These are phyloP conservation scores for Dromaius novaehollandiae DNA, from an alignment of 2,113 vertebrate species.

Conservation along the genomic window DNA sequence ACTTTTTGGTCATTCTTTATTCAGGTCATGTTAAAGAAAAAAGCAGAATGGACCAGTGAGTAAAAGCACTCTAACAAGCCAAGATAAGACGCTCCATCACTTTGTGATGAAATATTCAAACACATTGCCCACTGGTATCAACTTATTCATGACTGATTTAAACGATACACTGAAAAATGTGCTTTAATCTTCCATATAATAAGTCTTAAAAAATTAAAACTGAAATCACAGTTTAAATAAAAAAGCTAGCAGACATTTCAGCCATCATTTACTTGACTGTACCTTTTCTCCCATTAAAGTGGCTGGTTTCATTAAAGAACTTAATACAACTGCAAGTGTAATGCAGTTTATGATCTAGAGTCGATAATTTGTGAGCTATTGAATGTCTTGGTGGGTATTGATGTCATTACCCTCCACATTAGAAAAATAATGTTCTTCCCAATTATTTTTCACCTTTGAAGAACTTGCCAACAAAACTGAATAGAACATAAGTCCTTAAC, in stretches of 20 bases:
- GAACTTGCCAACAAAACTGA: not conserved
- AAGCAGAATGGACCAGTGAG: not conserved
- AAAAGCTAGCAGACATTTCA: slow-evolving; percentile 24
- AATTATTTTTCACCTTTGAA: slow-evolving; percentile 3
- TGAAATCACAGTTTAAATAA: slow-evolving; percentile 61
- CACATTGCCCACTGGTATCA: slow-evolving; percentile 55
- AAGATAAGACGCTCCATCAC: slow-evolving; percentile 50
- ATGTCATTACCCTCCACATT: not conserved
- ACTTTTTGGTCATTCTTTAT: slow-evolving; percentile 57
- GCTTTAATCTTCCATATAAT: slow-evolving; percentile 70
- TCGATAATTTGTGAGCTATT: not conserved
- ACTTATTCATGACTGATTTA: slow-evolving; percentile 67
- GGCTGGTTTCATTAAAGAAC: not conserved
- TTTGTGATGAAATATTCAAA: slow-evolving; percentile 74
- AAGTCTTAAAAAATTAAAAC: slow-evolving; percentile 69
- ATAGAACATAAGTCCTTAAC: not conserved
- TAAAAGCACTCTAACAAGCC: slow-evolving; percentile 49
- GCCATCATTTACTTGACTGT: not conserved
- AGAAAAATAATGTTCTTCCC: not conserved
- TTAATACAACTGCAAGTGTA: not conserved
- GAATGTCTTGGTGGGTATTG: not conserved
- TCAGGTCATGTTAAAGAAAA: slow-evolving; percentile 51
- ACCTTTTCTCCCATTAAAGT: not conserved
- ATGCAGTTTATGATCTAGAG: not conserved
- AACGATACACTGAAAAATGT: slow-evolving; percentile 65